These are phyloP conservation scores for Cyphomyrmex costatus DNA, from an alignment of 1,140 invertebrate genomes.

Conservation along the genomic window DNA sequence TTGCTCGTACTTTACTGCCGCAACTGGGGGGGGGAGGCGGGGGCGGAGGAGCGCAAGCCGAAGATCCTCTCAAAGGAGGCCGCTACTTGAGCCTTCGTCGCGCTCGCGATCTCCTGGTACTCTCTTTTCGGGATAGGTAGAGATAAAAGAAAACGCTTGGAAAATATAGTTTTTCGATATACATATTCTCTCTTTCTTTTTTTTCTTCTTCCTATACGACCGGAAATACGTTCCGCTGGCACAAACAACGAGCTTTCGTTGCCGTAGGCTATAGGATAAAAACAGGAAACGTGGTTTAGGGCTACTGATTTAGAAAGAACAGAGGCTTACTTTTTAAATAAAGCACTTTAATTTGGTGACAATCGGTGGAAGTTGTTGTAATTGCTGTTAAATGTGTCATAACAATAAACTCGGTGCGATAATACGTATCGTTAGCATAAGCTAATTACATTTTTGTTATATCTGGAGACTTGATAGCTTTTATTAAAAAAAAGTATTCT, in stretches of 20 bases:
- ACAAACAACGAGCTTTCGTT: constrained; percentile 35
- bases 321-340: too few relatives aligned
- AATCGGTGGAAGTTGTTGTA: too few relatives aligned
- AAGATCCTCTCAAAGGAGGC: constrained; percentile 65
- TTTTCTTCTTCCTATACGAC: background rate
- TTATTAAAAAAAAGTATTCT: too few relatives aligned
- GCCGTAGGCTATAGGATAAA: background rate
- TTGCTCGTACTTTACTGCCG: constrained; percentile 47
- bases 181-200: background rate
- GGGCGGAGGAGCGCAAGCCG: constrained; percentile 7
- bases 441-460: too few relatives aligned
- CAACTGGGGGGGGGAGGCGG: background rate
- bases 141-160: constrained; percentile 55
- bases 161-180: constrained; percentile 69
- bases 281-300: background rate
- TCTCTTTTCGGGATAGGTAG: constrained; percentile 11
- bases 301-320: too few relatives aligned
- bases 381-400: too few relatives aligned
- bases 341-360: too few relatives aligned
- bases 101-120: background rate
- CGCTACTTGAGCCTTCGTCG: constrained; percentile 28
- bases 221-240: constrained; percentile 2
- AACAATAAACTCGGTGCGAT: too few relatives aligned
- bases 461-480: too few relatives aligned
- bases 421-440: too few relatives aligned